These are phyloP conservation scores for Rhodinocichla rosea DNA, from an alignment of 2,113 vertebrate genomes.

Conservation along the genomic window DNA sequence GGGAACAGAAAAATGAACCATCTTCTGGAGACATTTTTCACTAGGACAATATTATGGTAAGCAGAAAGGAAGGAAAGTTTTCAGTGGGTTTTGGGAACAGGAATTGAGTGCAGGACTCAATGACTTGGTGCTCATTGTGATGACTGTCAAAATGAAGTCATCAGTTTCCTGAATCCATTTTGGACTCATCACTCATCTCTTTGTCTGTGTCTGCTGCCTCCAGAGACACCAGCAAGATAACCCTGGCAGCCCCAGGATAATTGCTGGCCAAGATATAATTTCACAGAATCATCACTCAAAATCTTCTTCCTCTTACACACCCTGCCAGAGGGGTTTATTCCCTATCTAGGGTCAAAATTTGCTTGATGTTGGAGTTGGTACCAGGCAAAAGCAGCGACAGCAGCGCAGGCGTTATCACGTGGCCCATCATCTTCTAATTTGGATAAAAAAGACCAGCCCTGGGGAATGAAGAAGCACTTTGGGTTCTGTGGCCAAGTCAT, in stretches of 20 bases:
- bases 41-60: not conserved
- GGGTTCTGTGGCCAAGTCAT: not conserved
- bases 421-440: not conserved
- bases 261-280: not conserved
- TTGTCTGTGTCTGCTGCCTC: conserved; percentile 5
- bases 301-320: not conserved
- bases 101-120: not conserved
- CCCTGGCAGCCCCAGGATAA: not conserved
- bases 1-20: not conserved
- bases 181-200: not conserved
- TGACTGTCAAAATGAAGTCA: conserved; percentile 35
- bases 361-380: not conserved
- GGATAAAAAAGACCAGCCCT: not conserved
- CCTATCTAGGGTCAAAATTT: not conserved
- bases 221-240: conserved; percentile 14
- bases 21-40: not conserved
- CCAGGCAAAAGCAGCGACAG: not conserved
- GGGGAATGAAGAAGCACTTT: not conserved
- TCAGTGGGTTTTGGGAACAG: not conserved
- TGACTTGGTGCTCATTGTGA: conserved; percentile 2
- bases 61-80: not conserved
- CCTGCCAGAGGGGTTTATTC: not conserved
- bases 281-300: not conserved
- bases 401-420: not conserved
- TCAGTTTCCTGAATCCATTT: conserved; percentile 8